These are phyloP conservation scores for Taurulus bubalis DNA, from an alignment of 2,113 vertebrate species.

Conservation along the genomic window DNA sequence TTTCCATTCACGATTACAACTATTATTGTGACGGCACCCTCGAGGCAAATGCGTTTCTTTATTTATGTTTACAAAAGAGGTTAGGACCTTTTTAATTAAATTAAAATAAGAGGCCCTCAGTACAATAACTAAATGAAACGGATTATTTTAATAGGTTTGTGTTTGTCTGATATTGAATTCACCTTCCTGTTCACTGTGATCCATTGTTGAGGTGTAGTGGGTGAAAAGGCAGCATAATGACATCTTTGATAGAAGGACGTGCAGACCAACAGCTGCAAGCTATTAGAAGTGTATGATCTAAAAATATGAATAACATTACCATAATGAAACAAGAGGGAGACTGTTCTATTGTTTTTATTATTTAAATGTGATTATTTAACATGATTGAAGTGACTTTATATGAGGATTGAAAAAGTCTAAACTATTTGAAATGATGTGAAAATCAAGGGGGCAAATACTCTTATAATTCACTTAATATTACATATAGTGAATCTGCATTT, in stretches of 20 bases:
- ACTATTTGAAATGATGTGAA: background rate
- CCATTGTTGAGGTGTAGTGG: slow-evolving; percentile 11
- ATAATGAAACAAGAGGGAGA: background rate
- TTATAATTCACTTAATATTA: background rate
- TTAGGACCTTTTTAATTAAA: background rate
- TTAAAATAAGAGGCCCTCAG: background rate
- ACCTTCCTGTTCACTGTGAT: slow-evolving; percentile 28
- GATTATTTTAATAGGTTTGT: slow-evolving; percentile 13
- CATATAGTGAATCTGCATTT: background rate
- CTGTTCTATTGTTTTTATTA: background rate
- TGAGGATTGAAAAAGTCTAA: background rate
- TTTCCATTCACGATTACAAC: slow-evolving; percentile 3
- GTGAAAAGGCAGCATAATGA: slow-evolving; percentile 51
- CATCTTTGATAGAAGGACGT: slow-evolving; percentile 11
- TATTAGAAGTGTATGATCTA: slow-evolving; percentile 11
- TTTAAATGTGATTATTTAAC: background rate
- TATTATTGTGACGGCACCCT: background rate
- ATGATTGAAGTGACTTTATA: background rate
- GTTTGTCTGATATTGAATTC: slow-evolving; percentile 13
- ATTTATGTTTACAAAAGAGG: background rate
- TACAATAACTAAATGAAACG: background rate
- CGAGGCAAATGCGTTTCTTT: background rate
- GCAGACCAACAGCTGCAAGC: slow-evolving; percentile 30
- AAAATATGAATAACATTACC: slow-evolving; percentile 19
- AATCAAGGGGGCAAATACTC: too few relatives aligned